phyloP scores from a whole-genome alignment of 2,888 invertebrate species.

The Andrena bucephala region DNA sequence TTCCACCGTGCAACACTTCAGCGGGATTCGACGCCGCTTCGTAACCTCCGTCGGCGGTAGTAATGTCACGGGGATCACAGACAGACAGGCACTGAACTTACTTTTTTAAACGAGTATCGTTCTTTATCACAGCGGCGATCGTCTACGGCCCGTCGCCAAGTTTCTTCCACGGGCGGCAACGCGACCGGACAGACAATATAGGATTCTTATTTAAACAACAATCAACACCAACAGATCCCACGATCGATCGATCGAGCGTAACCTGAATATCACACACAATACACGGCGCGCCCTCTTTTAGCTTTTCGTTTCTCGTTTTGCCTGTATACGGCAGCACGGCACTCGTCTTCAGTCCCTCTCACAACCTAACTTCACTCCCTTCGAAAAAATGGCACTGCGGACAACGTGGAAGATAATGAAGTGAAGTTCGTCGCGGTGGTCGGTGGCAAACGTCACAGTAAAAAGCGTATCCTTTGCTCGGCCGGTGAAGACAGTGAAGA shows the following conservation, averaged over 20 bases:
- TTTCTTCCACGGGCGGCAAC: constrained; percentile 38
- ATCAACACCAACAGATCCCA: constrained; percentile 54
- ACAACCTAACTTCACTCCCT: constrained; percentile 11
- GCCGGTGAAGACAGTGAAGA: constrained; percentile 12
- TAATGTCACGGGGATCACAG: constrained; percentile 70
- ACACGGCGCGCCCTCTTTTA: constrained; percentile 33
- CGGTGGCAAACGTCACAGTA: constrained; percentile 7
- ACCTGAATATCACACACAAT: constrained; percentile 53
- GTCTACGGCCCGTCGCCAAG: constrained; percentile 56
- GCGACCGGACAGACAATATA: constrained; percentile 28
- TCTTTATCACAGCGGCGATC: constrained; percentile 70
- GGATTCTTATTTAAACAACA: constrained; percentile 48
- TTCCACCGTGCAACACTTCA: constrained; percentile 63
- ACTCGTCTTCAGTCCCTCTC: constrained; percentile 43
- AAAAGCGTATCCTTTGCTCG: constrained; percentile 41
- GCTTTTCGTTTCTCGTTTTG: constrained; percentile 11
- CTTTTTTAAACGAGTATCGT: constrained; percentile 55
- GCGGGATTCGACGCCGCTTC: constrained; percentile 33
- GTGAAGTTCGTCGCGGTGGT: neutral
- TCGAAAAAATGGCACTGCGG: constrained; percentile 48
- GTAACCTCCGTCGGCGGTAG: constrained; percentile 42
- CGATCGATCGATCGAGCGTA: constrained; percentile 32
- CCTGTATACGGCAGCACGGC: neutral
- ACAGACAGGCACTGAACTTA: constrained; percentile 67
- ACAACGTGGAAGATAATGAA: neutral